Evolutionary conservation across 2,888 invertebrate genomes (phyloP).

Genomic region (Cylindroiulus punctatus): DNA sequence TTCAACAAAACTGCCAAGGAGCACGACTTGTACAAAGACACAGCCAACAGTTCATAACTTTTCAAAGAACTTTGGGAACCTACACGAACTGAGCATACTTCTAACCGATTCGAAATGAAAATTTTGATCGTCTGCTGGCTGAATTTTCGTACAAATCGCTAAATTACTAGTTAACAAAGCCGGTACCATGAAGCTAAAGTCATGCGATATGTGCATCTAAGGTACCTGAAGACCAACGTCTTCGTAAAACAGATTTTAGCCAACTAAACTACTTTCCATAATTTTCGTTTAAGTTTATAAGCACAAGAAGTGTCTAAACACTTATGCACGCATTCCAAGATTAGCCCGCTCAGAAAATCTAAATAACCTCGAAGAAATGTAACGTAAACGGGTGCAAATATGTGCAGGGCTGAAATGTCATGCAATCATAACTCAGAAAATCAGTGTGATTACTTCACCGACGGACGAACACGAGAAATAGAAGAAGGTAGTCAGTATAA

Average conservation of each 20-base stretch:
- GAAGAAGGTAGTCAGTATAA: no score
- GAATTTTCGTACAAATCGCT: background rate
- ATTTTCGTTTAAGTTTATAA: background rate
- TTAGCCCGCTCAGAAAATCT: background rate
- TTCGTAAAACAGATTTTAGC: background rate
- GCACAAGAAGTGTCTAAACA: background rate
- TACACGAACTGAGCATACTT: no score
- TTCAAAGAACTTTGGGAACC: no score
- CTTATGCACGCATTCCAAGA: background rate
- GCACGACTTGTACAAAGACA: background rate
- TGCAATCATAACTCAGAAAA: background rate
- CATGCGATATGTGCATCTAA: conserved; percentile 30
- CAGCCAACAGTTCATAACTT: no score
- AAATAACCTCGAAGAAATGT: background rate
- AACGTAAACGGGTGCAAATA: background rate
- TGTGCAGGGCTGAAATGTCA: conserved; percentile 26
- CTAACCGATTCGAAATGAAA: no score
- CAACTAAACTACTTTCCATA: background rate
- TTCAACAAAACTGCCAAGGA: background rate
- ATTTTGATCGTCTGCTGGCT: background rate
- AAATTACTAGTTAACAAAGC: background rate
- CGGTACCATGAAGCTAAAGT: background rate
- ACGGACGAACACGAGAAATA: background rate
- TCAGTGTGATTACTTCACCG: background rate
- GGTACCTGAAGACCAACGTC: background rate